Percentiles rank a stretch among this genome's conserved stretches.
phyloP scores from a whole-genome alignment of 2,888 invertebrate genomes.

The Bombylius major region DNA sequence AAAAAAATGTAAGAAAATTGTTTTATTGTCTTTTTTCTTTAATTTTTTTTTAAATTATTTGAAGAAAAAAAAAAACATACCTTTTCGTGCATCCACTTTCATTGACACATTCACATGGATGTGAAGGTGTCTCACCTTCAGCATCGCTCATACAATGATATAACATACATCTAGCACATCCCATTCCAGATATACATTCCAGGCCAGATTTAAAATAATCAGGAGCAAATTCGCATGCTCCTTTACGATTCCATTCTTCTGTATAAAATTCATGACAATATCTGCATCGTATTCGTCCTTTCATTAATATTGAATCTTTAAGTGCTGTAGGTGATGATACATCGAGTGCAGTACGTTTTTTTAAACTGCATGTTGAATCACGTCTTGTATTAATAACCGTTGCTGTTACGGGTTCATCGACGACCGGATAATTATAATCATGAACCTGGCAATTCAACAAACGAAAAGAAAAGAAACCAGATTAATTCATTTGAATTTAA shows the following conservation, averaged over 20 bases:
- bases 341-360: slow-evolving; percentile 48
- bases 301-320: slow-evolving; percentile 27
- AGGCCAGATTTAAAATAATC: slow-evolving; percentile 70
- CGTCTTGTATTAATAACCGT: slow-evolving; percentile 33
- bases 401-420: slow-evolving; percentile 34
- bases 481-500: slow-evolving; percentile 3
- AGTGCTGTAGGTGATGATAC: slow-evolving; percentile 34
- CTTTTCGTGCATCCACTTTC: slow-evolving; percentile 63
- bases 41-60: background rate
- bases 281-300: slow-evolving; percentile 40
- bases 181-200: slow-evolving; percentile 70
- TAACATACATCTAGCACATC: slow-evolving; percentile 77
- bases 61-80: slow-evolving; percentile 21
- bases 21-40: no score
- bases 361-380: slow-evolving; percentile 47
- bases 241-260: slow-evolving; percentile 73
- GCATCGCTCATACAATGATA: slow-evolving; percentile 90
- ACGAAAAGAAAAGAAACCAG: background rate
- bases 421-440: slow-evolving; percentile 73
- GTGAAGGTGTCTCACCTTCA: slow-evolving; percentile 74
- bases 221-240: slow-evolving; percentile 76
- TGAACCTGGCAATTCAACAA: slow-evolving; percentile 41
- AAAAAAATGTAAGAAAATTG: slow-evolving; percentile 6
- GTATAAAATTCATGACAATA: slow-evolving; percentile 72
- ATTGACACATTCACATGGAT: slow-evolving; percentile 70